Conservation (phyloP, 2,888 invertebrate genomes). For the Eudemis profundana region DNA sequence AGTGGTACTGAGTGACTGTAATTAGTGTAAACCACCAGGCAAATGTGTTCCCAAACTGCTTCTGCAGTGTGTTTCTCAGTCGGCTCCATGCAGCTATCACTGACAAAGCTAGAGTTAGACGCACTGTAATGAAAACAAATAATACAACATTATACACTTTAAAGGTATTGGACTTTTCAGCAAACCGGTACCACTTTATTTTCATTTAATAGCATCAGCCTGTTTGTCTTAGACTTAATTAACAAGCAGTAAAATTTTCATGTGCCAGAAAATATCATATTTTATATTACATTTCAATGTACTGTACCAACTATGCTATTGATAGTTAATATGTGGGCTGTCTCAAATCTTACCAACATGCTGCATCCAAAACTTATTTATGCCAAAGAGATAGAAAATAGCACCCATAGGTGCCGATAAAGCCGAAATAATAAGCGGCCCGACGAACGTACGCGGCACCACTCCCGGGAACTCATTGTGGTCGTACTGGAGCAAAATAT, state of each 20-base stretch:
- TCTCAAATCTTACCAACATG: conserved; percentile 89
- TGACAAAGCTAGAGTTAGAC: conserved; percentile 90
- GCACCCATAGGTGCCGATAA: conserved; percentile 91
- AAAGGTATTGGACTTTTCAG: too few species aligned
- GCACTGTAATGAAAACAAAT: conserved; percentile 87
- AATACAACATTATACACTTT: background rate
- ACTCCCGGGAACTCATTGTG: conserved; percentile 99
- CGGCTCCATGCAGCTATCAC: conserved; percentile 91
- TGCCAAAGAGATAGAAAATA: conserved; percentile 87
- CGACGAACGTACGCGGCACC: conserved; percentile 98
- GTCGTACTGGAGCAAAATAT: conserved; percentile 92
- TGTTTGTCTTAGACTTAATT: too few species aligned
- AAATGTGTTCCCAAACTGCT: conserved; percentile 91
- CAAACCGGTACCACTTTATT: too few species aligned
- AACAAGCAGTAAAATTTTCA: background rate
- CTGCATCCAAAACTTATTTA: conserved; percentile 95
- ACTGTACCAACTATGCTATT: background rate
- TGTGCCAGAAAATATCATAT: too few species aligned
- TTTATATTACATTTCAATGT: too few species aligned
- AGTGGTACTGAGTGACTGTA: conserved; percentile 97
- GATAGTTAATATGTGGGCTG: background rate
- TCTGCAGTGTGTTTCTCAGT: conserved; percentile 90
- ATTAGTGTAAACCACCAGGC: conserved; percentile 93
- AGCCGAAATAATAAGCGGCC: conserved; percentile 92
- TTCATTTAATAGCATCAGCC: too few species aligned